Conservation (phyloP, 2,797 vertebrate genomes). For the Sebastes vulpes region DNA sequence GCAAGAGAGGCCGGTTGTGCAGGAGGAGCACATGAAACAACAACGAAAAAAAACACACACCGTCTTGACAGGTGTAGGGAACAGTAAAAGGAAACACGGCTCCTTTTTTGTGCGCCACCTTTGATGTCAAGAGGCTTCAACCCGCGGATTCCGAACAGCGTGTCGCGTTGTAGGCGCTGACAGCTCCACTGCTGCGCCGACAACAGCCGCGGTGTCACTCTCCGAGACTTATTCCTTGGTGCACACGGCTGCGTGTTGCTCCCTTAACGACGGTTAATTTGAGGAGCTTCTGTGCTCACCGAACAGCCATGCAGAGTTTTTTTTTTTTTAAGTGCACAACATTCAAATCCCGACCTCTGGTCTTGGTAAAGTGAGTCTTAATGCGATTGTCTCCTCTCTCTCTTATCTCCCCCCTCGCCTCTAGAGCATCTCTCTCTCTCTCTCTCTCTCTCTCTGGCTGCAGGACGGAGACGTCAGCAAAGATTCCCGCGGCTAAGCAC, state of each 20-base stretch:
- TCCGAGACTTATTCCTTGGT: slow-evolving; percentile 19
- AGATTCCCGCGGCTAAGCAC: slow-evolving; percentile 46
- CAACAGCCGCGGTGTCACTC: slow-evolving; percentile 40
- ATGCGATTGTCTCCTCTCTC: slow-evolving; percentile 67
- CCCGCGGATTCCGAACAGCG: slow-evolving; percentile 50
- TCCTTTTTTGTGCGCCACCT: slow-evolving; percentile 59
- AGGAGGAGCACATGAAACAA: slow-evolving; percentile 36
- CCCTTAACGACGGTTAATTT: slow-evolving; percentile 46
- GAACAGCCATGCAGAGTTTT: slow-evolving; percentile 16
- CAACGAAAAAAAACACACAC: slow-evolving; percentile 25
- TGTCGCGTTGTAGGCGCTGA: slow-evolving; percentile 48
- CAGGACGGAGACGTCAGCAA: slow-evolving; percentile 50
- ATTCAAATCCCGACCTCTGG: slow-evolving; percentile 71
- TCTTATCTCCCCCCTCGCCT: slow-evolving; percentile 64
- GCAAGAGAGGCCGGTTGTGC: neutral
- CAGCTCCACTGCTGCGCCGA: slow-evolving; percentile 55
- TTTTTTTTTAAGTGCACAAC: slow-evolving; percentile 42
- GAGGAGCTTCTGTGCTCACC: slow-evolving; percentile 23
- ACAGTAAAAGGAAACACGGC: slow-evolving; percentile 63
- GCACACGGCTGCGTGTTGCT: slow-evolving; percentile 26
- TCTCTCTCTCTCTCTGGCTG: slow-evolving; percentile 14
- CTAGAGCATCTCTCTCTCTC: slow-evolving; percentile 46
- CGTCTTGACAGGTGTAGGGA: slow-evolving; percentile 70
- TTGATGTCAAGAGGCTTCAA: slow-evolving; percentile 70
- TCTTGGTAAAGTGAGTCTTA: slow-evolving; percentile 65